Evolutionary conservation across 1,140 invertebrate genomes (phyloP).

Genomic region (Ylistrum balloti): DNA sequence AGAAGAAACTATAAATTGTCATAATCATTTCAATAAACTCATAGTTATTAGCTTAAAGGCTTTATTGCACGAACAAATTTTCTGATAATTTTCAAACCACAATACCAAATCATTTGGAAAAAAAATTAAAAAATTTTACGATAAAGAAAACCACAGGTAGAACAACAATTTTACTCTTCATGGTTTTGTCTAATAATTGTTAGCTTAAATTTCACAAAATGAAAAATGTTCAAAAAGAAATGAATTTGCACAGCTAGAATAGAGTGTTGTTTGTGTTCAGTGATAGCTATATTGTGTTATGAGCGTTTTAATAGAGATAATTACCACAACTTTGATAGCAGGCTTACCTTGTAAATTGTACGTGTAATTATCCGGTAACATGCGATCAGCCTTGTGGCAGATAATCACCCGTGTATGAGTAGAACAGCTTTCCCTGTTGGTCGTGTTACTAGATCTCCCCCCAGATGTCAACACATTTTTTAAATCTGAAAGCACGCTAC

Average conservation of each 20-base stretch:
- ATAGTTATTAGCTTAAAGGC: not conserved
- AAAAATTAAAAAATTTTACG: not conserved
- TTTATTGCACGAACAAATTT: not conserved
- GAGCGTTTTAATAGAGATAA: not conserved
- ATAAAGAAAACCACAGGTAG: not conserved
- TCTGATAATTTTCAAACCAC: not conserved
- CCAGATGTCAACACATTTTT: slow-evolving; percentile 23
- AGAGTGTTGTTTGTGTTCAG: not conserved
- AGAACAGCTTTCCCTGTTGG: not conserved
- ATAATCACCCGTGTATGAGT: not conserved
- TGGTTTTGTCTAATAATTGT: not conserved
- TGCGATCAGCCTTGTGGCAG: not conserved
- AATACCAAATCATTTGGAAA: not conserved
- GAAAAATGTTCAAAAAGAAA: not conserved
- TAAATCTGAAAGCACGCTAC: slow-evolving; percentile 3
- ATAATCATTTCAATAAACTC: not conserved
- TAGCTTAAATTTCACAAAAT: not conserved
- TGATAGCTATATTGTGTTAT: not conserved
- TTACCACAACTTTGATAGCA: not conserved
- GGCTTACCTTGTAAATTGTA: slow-evolving; percentile 6
- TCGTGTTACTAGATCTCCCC: not conserved
- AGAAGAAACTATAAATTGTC: not conserved
- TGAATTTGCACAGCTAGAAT: not conserved
- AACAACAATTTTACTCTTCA: too few relatives aligned
- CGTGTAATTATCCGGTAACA: not conserved